Evolutionary conservation across 2,888 invertebrate species (phyloP).

Genomic region (Steromphala cineraria): DNA sequence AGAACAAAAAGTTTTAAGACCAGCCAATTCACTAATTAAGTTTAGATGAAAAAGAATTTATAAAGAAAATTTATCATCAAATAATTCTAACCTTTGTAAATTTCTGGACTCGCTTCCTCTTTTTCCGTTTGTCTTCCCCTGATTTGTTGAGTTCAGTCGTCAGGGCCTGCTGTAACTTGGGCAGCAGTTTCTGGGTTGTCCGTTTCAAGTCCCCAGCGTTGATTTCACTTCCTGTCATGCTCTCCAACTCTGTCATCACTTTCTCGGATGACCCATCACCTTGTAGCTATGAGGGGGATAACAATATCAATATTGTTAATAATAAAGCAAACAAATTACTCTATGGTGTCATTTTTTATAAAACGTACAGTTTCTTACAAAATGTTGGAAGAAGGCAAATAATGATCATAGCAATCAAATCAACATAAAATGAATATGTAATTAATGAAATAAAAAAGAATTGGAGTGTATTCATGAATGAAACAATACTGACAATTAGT

Average conservation of each 20-base stretch:
- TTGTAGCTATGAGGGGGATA: neutral
- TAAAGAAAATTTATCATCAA: too few species aligned
- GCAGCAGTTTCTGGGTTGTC: constrained; percentile 48
- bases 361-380: too few species aligned
- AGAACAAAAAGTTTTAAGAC: too few species aligned
- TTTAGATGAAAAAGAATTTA: too few species aligned
- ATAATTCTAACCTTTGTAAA: constrained; percentile 56
- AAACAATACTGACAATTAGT: too few species aligned
- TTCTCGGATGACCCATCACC: constrained; percentile 31
- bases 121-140: constrained; percentile 40
- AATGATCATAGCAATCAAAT: too few species aligned
- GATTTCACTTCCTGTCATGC: constrained; percentile 35
- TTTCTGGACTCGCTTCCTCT: constrained; percentile 53
- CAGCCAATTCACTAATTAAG: too few species aligned
- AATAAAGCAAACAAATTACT: neutral
- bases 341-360: too few species aligned
- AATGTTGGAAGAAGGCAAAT: too few species aligned
- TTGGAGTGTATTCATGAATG: too few species aligned
- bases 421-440: too few species aligned
- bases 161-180: constrained; percentile 61
- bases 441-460: too few species aligned
- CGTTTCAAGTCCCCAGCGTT: constrained; percentile 54
- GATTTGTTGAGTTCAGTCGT: constrained; percentile 23
- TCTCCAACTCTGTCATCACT: constrained; percentile 57
- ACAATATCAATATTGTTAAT: neutral